Evolutionary conservation across 2,888 invertebrate species (phyloP), one percentile per base, ranked within the genome.

Genomic region (Xanthorhoe designata): DNA sequence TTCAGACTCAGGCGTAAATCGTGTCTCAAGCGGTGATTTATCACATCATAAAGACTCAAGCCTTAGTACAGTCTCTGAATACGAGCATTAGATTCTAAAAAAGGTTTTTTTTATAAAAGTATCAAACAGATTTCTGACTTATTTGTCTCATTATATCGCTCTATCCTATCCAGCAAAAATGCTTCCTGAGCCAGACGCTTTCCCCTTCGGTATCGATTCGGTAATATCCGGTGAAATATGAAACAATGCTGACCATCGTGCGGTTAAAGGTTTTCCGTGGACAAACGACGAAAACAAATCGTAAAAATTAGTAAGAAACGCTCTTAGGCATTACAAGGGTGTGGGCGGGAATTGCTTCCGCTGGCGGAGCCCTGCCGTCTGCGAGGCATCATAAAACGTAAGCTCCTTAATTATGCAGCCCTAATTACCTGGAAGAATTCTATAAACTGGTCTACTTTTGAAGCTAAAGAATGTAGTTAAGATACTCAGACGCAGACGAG

Each of bases 321-420:
- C 18, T 52, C 51, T 50, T 38, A 60, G 45, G 63, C 52, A 63
- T 63, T 59, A 61, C 64, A 68, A 66, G 53, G 53, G 32, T 65
- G 61, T 66, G 60, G 67, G 71, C 45, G 42, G 57, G 60, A 67
- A 64, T 64, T 61, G 50, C 63, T 68, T 71, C 65, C 66, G 61
- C 53, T 54, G 49, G 29, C 68, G 59, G 61, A 63, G 65, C 56
- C 67, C 52, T 66, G 47, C 51, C 55, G 55, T 60, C 62, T 67
- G 59, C 59, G 59, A 67, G 56, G 59, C 63, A 42, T 53, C 67
- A 57, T 67, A 63, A 69, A 68, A 64, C 51, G 61, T 51, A 52
- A 61, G 61, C 57, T 15, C 53, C 53, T 64, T 64, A 58, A 66
- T 66, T 59, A 66, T 66, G 62, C 66, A 59, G 53, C 71, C 72